These are phyloP conservation scores for Dynastes tityus DNA, from an alignment of 2,888 invertebrate genomes.

Conservation along the genomic window DNA sequence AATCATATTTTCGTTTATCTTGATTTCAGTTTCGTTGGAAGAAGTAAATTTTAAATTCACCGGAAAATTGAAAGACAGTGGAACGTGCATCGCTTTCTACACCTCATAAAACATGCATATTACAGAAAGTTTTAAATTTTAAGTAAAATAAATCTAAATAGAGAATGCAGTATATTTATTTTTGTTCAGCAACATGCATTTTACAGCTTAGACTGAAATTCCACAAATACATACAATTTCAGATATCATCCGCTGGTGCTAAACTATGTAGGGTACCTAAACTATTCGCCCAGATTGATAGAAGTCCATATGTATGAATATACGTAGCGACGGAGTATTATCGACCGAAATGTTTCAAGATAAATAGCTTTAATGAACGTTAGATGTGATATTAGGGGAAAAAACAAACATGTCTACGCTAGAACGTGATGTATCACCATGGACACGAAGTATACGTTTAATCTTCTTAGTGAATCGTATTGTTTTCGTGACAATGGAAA, in stretches of 20 bases:
- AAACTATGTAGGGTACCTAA: conserved; percentile 15
- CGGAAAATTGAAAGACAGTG: no score
- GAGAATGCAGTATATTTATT: no score
- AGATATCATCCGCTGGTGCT: not conserved
- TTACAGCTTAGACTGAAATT: not conserved
- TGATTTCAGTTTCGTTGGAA: no score
- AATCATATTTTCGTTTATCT: no score
- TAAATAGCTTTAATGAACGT: conserved; percentile 30
- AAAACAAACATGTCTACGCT: conserved; percentile 32
- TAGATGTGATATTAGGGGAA: conserved; percentile 19
- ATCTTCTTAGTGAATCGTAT: conserved; percentile 45
- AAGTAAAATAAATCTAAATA: no score
- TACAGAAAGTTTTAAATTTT: no score
- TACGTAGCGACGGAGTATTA: not conserved
- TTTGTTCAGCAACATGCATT: not conserved
- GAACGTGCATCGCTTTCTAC: no score
- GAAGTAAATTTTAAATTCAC: no score
- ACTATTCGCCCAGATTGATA: conserved; percentile 3
- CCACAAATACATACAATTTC: not conserved
- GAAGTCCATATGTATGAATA: conserved; percentile 10
- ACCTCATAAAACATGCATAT: no score
- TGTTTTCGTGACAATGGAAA: conserved; percentile 43
- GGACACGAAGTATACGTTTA: conserved; percentile 40
- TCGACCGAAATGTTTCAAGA: conserved; percentile 23
- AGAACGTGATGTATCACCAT: conserved; percentile 37